A percentile compares a stretch with the other conserved stretches of the same genome.
Evolutionary conservation across 1,140 invertebrate genomes (phyloP).

Genomic region (Dinoponera quadriceps): DNA sequence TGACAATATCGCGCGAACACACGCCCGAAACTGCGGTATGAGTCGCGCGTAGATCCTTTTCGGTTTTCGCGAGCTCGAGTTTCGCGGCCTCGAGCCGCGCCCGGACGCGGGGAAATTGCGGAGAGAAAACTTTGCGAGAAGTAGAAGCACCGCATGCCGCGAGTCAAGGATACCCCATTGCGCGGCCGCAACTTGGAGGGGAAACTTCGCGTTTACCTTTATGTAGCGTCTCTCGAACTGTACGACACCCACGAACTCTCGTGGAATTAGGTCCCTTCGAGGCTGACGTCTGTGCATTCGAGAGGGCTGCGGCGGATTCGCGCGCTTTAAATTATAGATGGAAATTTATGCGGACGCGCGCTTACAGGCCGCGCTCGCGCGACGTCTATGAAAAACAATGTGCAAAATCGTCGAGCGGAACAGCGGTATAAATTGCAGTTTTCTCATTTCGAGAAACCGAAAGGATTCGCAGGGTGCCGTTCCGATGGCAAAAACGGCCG

Average conservation of each 20-base stretch:
- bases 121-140: constrained; percentile 24
- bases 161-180: constrained; percentile 54
- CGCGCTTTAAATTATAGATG: constrained; percentile 51
- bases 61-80: not conserved
- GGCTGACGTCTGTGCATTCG: constrained; percentile 38
- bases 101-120: constrained; percentile 39
- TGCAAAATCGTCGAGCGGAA: constrained; percentile 25
- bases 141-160: constrained; percentile 27
- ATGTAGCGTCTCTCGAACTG: constrained; percentile 17
- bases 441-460: constrained; percentile 35
- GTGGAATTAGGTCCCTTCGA: constrained; percentile 37
- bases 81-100: not conserved
- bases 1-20: too few species aligned
- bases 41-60: not conserved
- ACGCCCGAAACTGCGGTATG: too few species aligned
- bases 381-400: constrained; percentile 46
- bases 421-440: constrained; percentile 35
- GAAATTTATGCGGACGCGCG: constrained; percentile 46
- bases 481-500: not conserved
- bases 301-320: not conserved
- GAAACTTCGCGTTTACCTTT: constrained; percentile 59
- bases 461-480: not conserved
- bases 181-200: constrained; percentile 41
- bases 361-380: constrained; percentile 19
- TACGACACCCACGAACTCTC: not conserved